phyloP scores from a whole-genome alignment of 92 coral and sea anemone species.

The Diadumene lineata region DNA sequence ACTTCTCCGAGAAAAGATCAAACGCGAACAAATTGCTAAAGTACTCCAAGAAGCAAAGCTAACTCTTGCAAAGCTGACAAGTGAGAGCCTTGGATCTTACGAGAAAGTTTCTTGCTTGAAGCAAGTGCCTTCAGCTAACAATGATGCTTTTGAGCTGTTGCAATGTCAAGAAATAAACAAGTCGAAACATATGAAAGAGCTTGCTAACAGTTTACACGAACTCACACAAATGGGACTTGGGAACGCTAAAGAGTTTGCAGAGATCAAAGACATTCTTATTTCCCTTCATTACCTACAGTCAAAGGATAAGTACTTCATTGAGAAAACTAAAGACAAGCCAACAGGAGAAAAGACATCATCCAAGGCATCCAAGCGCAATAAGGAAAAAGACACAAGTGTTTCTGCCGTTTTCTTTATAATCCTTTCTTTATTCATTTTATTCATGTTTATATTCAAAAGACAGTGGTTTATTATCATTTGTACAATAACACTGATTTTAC shows the following conservation, averaged over 20 bases:
- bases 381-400: slow-evolving; percentile 13
- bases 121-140: slow-evolving; percentile 13
- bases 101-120: slow-evolving; percentile 47
- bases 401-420: background rate
- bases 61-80: slow-evolving; percentile 46
- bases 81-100: slow-evolving; percentile 58
- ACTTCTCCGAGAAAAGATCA: slow-evolving; percentile 17
- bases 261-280: slow-evolving; percentile 37
- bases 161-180: slow-evolving; percentile 61
- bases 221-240: slow-evolving; percentile 42
- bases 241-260: slow-evolving; percentile 39
- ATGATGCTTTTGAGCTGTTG: slow-evolving; percentile 27
- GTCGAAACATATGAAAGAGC: slow-evolving; percentile 56
- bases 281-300: slow-evolving; percentile 40
- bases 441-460: slow-evolving; percentile 13
- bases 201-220: slow-evolving; percentile 30
- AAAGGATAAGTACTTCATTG: slow-evolving; percentile 37
- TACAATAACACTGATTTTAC: background rate
- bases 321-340: slow-evolving; percentile 12
- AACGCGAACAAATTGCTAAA: slow-evolving; percentile 27
- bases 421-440: background rate
- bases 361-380: background rate
- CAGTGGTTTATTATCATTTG: slow-evolving; percentile 12
- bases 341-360: background rate
- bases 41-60: slow-evolving; percentile 51